These are phyloP conservation scores for Tachina lurida DNA, from an alignment of 2,888 invertebrate species.

Conservation along the genomic window DNA sequence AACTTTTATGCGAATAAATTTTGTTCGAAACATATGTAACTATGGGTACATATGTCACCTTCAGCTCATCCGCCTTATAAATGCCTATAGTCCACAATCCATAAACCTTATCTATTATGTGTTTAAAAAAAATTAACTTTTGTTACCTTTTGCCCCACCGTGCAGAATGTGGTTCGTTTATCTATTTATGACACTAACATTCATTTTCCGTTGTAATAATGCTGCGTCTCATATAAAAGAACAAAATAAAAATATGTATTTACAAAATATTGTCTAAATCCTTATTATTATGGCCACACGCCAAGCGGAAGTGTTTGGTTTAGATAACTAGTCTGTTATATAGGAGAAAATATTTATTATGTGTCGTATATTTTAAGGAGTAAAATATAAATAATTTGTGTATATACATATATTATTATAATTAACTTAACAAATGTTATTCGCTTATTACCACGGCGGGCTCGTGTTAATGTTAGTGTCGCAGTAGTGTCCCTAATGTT, in stretches of 20 bases:
- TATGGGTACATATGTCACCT: too few relatives aligned
- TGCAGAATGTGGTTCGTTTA: constrained; percentile 11
- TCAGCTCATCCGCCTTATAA: too few relatives aligned
- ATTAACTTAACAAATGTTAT: too few relatives aligned
- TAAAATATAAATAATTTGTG: not conserved
- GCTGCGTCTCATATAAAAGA: not conserved
- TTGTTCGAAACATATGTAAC: not conserved
- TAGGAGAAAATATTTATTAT: not conserved
- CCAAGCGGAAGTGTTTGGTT: constrained; percentile 41
- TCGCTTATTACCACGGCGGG: too few relatives aligned
- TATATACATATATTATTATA: too few relatives aligned
- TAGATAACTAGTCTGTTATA: constrained; percentile 14
- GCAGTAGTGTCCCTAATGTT: too few relatives aligned
- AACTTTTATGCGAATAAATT: too few relatives aligned
- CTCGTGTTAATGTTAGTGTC: too few relatives aligned
- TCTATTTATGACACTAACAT: not conserved
- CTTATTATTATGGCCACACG: constrained; percentile 2
- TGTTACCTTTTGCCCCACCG: not conserved
- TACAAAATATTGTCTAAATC: constrained; percentile 15
- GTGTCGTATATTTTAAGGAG: not conserved
- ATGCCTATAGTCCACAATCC: too few relatives aligned
- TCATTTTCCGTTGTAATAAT: not conserved
- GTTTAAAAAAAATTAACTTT: not conserved
- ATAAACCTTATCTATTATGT: too few relatives aligned
- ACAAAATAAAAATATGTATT: not conserved